Evolutionary conservation across 2,113 vertebrate species (phyloP).

Genomic region (Tyrannus savana): DNA sequence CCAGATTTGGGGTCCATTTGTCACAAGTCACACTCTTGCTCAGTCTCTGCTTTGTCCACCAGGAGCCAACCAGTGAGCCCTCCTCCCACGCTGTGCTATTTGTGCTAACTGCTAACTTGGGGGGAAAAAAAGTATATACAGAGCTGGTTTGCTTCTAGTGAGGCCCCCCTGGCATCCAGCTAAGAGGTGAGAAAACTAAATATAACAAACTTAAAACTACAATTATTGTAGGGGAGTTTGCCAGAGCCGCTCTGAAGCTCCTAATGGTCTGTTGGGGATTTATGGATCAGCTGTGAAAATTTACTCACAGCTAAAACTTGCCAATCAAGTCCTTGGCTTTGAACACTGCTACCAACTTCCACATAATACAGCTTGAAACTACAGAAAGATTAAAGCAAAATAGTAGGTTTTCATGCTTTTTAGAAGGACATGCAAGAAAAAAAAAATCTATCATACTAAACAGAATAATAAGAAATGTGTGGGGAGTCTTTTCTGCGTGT

Average conservation of each 20-base stretch:
- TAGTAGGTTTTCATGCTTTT: not conserved
- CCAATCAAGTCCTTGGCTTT: conserved; percentile 53
- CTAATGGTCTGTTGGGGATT: conserved; percentile 67
- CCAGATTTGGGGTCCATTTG: not conserved
- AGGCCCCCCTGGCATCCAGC: conserved; percentile 12
- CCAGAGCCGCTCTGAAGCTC: conserved; percentile 50
- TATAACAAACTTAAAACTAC: conserved; percentile 67
- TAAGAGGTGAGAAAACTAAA: conserved; percentile 64
- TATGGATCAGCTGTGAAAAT: conserved; percentile 74
- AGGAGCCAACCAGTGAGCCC: not conserved
- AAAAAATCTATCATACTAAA: not conserved
- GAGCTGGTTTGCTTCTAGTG: not conserved
- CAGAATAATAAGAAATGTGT: not conserved
- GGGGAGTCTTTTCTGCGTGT: not conserved
- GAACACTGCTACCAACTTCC: conserved; percentile 22
- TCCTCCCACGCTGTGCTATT: not conserved
- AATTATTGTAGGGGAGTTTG: conserved; percentile 62
- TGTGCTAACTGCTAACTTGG: not conserved
- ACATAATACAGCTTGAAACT: not conserved
- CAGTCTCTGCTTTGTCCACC: not conserved
- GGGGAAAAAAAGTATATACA: not conserved
- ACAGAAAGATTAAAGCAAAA: not conserved
- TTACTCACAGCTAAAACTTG: conserved; percentile 65
- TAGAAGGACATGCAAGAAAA: not conserved
- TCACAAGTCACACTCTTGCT: not conserved